Base-by-base conservation (phyloP, 2,888 invertebrate genomes). In the Apotomis betuletana region DNA sequence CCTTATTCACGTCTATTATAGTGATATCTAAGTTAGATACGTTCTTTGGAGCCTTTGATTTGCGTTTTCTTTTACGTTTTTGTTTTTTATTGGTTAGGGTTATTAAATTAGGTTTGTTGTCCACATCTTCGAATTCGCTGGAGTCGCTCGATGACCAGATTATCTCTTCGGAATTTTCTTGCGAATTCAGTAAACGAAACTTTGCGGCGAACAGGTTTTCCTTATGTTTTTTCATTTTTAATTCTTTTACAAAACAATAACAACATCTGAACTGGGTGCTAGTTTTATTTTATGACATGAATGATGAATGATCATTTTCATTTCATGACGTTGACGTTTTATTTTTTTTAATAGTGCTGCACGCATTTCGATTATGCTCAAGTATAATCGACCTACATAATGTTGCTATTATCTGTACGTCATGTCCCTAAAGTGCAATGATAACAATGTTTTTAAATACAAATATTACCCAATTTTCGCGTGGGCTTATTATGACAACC, bases 141-240 rank as follows among this genome's bases (percentile, higher is more conserved):
- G 89, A 87, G 27, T 90, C 88, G 74, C 90, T 90, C 3, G 84
- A 86, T 12, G 91, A 87, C 91, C 91, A 91, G 71, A 80, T 83
- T 41, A 93, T 92, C 71, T 90, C 87, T 74, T 87, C 87, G n/a
- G 75, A 79, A 44, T 82, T 74, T 67, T 90, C 87, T 83, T 92
- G 91, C 2, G 90, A 89, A 76, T 87, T 87, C 51, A 92, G 75
- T 65, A 89, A 75, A 5, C 78, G 73, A 75, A 92, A 92, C 77
- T 89, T 91, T 8, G 85, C 77, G 4, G 76, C 74, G 75, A 91
- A 92, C 41, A 77, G n/a, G 27, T 85, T 89, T 72, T 85, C 82
- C 78, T 84, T 86, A 41, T 77, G 81, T 73, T 84, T 87, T 78
- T 83, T 80, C 88, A 90, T 89, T 74, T 69, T 77, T 58, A 13